Evolutionary conservation across 2,113 vertebrate genomes (phyloP), one percentile per base, ranked within the genome.

Genomic region (Lycocorax pyrrhopterus): DNA sequence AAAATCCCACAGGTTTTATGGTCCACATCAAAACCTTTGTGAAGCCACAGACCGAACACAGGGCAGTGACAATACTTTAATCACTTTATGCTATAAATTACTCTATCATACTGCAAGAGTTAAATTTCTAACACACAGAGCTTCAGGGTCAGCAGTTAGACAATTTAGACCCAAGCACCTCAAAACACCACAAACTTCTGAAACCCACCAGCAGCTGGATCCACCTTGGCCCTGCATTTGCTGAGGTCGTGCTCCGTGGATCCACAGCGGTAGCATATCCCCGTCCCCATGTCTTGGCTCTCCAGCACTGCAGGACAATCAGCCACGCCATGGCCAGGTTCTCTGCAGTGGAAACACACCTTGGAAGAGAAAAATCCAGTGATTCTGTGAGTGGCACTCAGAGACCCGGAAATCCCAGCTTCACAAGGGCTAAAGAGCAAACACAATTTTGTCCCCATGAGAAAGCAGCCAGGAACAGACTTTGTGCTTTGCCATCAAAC

Each of bases 261-360:
- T 19, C 99, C 99, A 14, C 99, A 99, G 16, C 99, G 98, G 85
- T 98, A 99, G 75, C 99, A 99, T 95, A 99, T 99, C 17, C 98
- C 99, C 7, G 98, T 98, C 16, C 99, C 99, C 98, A 98, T 98
- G 87, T 99, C 99, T 25, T 98, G 98, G 82, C 98, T 99, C 51
- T 98, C 84, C 69, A 99, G 98, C 6, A 98, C 98, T 13, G 98
- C 98, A 1, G 99, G 98, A 88, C 99, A 99, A 89, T 99, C 99
- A 19, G 99, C 98, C 96, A 99, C 66, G 4, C 99, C 99, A 4
- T 99, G 99, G 37, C 99, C 99, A 6, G 99, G 98, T 19, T 99
- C 98, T 93, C 99, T 98, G 93, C 99, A 99, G 96, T 99, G 98
- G 94, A 99, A 99, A 95, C 99, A 99, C 7, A 99, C 96, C 99